These are phyloP conservation scores for Pseudopleuronectes americanus DNA, from an alignment of 2,797 vertebrate genomes.

Conservation along the genomic window DNA sequence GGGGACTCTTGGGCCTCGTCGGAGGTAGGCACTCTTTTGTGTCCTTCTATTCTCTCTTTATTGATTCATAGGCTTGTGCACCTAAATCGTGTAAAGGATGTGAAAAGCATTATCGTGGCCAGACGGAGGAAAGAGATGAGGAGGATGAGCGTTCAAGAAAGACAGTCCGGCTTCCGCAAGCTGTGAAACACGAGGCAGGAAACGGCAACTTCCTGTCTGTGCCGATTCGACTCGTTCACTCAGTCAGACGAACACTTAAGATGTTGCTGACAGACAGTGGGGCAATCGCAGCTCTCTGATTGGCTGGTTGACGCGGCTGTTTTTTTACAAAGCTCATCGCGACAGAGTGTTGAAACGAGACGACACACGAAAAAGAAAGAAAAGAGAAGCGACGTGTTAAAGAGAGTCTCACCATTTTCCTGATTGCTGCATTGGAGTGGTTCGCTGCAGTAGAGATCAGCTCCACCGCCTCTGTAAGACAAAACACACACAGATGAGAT, in stretches of 20 bases:
- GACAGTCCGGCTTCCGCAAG: slow-evolving; percentile 39
- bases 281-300: slow-evolving; percentile 36
- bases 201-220: slow-evolving; percentile 76
- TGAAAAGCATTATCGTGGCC: slow-evolving; percentile 1
- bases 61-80: slow-evolving; percentile 29
- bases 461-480: slow-evolving; percentile 92
- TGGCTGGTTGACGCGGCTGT: slow-evolving; percentile 31
- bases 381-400: not conserved
- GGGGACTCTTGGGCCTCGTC: too few relatives aligned
- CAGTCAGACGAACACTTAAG: slow-evolving; percentile 38
- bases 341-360: slow-evolving; percentile 9
- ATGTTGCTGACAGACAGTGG: slow-evolving; percentile 39
- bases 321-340: slow-evolving; percentile 7
- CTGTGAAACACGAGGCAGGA: slow-evolving; percentile 72
- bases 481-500: slow-evolving; percentile 12
- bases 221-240: slow-evolving; percentile 41
- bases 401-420: slow-evolving; percentile 91
- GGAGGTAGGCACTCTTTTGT: too few relatives aligned
- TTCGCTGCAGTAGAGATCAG: slow-evolving; percentile 97
- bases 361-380: not conserved
- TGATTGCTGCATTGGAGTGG: slow-evolving; percentile 96
- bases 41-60: slow-evolving; percentile 19
- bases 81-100: slow-evolving; percentile 28
- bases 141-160: slow-evolving; percentile 38
- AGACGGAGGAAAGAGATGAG: slow-evolving; percentile 45